Evolutionary conservation across 2,888 invertebrate species (phyloP).

Genomic region (Caradrina clavipalpis): DNA sequence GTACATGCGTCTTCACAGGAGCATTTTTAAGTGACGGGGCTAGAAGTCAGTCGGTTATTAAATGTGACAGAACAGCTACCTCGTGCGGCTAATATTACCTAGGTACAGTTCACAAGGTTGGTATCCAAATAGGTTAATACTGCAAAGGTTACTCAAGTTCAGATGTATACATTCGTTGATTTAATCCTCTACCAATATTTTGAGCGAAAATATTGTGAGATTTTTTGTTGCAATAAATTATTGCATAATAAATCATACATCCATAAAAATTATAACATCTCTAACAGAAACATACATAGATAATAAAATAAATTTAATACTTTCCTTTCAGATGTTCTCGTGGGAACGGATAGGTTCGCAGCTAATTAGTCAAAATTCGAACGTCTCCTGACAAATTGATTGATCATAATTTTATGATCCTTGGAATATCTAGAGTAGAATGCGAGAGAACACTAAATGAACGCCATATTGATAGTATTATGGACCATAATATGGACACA

Average conservation of each 20-base stretch:
- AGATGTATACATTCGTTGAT: background rate
- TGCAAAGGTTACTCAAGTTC: background rate
- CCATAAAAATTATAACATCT: slow-evolving; percentile 56
- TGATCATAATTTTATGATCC: slow-evolving; percentile 55
- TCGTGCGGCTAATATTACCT: slow-evolving; percentile 7
- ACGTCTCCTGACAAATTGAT: slow-evolving; percentile 65
- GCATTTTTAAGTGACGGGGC: slow-evolving; percentile 61
- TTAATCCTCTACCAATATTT: background rate
- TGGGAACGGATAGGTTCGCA: slow-evolving; percentile 60
- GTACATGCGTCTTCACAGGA: slow-evolving; percentile 71
- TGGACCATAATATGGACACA: slow-evolving; percentile 37
- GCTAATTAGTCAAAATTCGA: slow-evolving; percentile 65
- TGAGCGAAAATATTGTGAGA: background rate
- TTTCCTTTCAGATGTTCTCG: slow-evolving; percentile 56
- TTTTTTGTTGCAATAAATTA: slow-evolving; percentile 45
- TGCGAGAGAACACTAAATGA: slow-evolving; percentile 32
- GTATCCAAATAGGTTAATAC: background rate
- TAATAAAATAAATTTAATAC: slow-evolving; percentile 59
- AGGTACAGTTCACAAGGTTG: background rate
- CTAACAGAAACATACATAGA: slow-evolving; percentile 48
- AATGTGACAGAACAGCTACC: slow-evolving; percentile 26
- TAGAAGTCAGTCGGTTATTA: slow-evolving; percentile 26
- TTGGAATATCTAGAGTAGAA: slow-evolving; percentile 47
- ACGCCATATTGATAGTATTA: slow-evolving; percentile 29
- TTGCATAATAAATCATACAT: slow-evolving; percentile 55